Base-by-base conservation (phyloP, 2,797 vertebrate genomes). In the Hippopotamyrus pictus region DNA sequence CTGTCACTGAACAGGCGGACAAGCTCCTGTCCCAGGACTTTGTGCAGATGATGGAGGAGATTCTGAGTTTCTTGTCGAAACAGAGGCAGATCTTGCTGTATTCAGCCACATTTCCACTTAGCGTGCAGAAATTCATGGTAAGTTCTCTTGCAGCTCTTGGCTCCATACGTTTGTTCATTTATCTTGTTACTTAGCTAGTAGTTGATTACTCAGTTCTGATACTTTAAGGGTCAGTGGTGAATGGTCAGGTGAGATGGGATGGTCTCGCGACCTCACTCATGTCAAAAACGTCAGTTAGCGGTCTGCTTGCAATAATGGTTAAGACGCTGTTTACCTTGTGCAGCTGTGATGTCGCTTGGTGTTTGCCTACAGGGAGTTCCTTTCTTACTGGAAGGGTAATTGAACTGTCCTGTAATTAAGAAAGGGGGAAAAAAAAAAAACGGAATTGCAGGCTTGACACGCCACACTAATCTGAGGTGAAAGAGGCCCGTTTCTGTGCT, bases 81-180 rank as follows among this genome's bases (percentile, higher is more conserved):
- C 98, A 99, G 93, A 97, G 99, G 93, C 99, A 99, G 95, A 99
- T 99, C 94, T 95, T 99, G 93, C 97, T 99, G 86, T 99, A 99
- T 93, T 99, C 99, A 25, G 99, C 99, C 92, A 99, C 98, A 90
- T 99, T 99, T 90, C 99, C 99, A 88, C 96, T 99, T 93, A 99
- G 98, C 59, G 98, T 99, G 92, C 99, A 99, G 94, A 99, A 99
- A 94, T 99, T 99, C 92, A 99, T 99, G 98, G 99, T 99, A 94
- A 95, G 96, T 92, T 3, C 17, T 79, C 37, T 79, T 8, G 33
- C 6, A 17, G 33, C 14, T 37, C 5, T 79, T 79, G 69, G 29
- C 19, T 57, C 51, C 2, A 25, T 41, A 7, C 29, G 19, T 33
- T 53, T 33, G 33, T 54, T 57, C 14, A 3, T 25, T 22, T 11